These are phyloP conservation scores for Craniophora ligustri DNA, from an alignment of 2,888 invertebrate genomes.

Conservation along the genomic window DNA sequence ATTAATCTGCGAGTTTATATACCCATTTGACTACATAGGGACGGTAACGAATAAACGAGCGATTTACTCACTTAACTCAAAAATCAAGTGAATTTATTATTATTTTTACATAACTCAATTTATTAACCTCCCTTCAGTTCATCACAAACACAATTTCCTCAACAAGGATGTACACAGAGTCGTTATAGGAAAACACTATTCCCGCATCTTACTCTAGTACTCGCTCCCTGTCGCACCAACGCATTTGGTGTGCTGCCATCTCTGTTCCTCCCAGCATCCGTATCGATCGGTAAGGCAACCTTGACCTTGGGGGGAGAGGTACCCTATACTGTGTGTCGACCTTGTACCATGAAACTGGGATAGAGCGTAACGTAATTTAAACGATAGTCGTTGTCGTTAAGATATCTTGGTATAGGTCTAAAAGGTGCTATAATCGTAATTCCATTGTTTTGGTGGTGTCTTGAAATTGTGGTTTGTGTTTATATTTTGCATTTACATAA, in stretches of 20 bases:
- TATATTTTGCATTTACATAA: not conserved
- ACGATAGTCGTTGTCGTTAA: constrained; percentile 12
- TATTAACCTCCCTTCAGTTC: constrained; percentile 12
- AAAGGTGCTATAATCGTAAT: constrained; percentile 17
- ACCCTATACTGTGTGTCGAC: constrained; percentile 68
- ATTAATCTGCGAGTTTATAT: no score
- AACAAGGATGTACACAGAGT: constrained; percentile 37
- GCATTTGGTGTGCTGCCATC: constrained; percentile 47
- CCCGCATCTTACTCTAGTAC: constrained; percentile 21
- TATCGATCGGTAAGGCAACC: constrained; percentile 79
- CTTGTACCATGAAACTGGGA: constrained; percentile 61
- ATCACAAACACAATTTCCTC: constrained; percentile 14
- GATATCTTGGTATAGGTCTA: constrained; percentile 12
- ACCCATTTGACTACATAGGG: no score
- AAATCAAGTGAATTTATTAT: no score
- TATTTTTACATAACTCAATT: not conserved
- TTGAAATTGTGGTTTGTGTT: constrained; percentile 3
- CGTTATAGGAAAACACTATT: constrained; percentile 42
- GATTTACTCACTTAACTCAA: no score
- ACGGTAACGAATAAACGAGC: no score
- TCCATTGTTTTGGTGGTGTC: not conserved
- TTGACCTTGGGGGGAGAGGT: constrained; percentile 73
- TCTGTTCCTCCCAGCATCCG: constrained; percentile 77
- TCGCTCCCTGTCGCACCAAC: constrained; percentile 48
- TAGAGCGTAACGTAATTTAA: not conserved